Evolutionary conservation across 2,113 vertebrate species (phyloP).

Genomic region (Toxostoma redivivum): DNA sequence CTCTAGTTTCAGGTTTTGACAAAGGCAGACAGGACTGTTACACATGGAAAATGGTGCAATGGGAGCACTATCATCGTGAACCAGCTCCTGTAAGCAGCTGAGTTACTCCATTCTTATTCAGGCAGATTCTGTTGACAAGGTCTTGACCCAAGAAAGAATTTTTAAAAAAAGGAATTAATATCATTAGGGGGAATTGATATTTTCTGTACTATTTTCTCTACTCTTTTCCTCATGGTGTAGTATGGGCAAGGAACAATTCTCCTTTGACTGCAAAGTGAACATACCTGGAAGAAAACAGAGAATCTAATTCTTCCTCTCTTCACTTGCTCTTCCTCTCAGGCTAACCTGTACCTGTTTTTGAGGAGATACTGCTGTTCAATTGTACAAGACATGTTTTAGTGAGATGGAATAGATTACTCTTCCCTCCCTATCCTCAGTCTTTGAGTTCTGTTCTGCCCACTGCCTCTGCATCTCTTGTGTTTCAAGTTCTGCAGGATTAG

Average conservation of each 20-base stretch:
- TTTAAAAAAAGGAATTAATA: not conserved
- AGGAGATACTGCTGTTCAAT: not conserved
- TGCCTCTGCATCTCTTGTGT: accelerated
- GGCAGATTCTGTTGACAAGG: not conserved
- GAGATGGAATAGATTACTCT: not conserved
- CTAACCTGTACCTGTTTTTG: not conserved
- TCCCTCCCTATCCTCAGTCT: not conserved
- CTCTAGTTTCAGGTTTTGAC: conserved; percentile 44
- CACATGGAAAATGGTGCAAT: not conserved
- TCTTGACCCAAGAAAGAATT: not conserved
- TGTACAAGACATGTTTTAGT: not conserved
- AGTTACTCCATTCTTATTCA: not conserved
- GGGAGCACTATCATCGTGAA: not conserved
- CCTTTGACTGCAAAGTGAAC: not conserved
- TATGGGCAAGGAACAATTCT: not conserved
- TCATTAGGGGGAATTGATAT: not conserved
- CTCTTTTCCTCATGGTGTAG: not conserved
- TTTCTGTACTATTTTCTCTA: not conserved
- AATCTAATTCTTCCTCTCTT: not conserved
- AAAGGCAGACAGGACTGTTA: not conserved
- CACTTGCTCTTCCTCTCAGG: not conserved
- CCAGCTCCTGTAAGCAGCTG: conserved; percentile 31
- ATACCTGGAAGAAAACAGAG: not conserved
- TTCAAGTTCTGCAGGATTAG: not conserved
- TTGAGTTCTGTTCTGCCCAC: not conserved